Percentiles rank a stretch among this genome's conserved stretches.
phyloP scores from a whole-genome alignment of 92 coral and sea anemone genomes.

The Muricea muricata region DNA sequence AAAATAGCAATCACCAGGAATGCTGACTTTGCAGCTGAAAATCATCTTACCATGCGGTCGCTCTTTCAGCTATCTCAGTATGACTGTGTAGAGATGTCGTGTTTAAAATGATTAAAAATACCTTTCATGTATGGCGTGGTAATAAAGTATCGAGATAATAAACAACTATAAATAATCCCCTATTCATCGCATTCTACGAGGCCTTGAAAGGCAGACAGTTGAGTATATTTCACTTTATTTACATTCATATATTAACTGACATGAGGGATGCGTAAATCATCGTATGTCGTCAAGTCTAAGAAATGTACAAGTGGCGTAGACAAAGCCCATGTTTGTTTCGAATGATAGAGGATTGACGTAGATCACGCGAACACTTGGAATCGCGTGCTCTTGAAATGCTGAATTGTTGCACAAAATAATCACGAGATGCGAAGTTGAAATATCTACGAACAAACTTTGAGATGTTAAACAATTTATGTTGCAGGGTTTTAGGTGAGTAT shows the following conservation, averaged over 20 bases:
- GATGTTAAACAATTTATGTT: too few relatives aligned
- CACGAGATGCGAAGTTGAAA: not conserved
- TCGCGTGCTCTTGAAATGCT: not conserved
- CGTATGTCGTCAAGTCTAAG: not conserved
- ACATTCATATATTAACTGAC: not conserved
- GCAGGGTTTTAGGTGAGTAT: not conserved
- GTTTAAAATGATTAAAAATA: not conserved
- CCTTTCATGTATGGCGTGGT: not conserved
- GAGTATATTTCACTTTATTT: not conserved
- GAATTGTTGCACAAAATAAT: not conserved
- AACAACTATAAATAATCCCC: not conserved
- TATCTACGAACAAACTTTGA: too few relatives aligned
- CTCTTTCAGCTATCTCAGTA: not conserved
- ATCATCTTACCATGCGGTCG: not conserved
- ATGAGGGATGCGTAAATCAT: not conserved
- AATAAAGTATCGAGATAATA: not conserved
- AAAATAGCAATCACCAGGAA: not conserved
- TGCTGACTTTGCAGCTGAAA: not conserved
- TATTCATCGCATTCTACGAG: not conserved
- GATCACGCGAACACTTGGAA: too few relatives aligned
- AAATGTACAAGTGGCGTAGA: not conserved
- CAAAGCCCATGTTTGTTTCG: not conserved
- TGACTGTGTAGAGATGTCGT: not conserved
- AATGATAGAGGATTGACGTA: not conserved
- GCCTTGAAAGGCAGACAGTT: not conserved